These are phyloP conservation scores for Punctoribates punctum DNA, from an alignment of 2,888 invertebrate species.

Conservation along the genomic window DNA sequence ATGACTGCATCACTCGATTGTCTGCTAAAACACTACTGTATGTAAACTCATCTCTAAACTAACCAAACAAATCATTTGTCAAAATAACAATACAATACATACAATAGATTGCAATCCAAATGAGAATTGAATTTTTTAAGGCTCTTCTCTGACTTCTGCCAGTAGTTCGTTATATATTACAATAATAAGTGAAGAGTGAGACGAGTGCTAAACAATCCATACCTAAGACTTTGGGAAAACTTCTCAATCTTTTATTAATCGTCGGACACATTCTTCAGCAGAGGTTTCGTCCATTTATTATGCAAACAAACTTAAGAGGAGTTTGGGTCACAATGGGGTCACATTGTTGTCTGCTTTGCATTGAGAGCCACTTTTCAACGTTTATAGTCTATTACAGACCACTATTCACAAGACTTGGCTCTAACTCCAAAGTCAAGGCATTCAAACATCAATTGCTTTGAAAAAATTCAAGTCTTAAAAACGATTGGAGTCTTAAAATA, in stretches of 20 bases:
- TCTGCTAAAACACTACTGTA: slow-evolving; percentile 11
- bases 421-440: too few relatives aligned
- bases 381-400: too few relatives aligned
- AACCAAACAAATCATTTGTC: slow-evolving; percentile 37
- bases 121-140: background rate
- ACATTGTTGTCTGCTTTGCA: too few relatives aligned
- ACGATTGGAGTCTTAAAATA: too few relatives aligned
- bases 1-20: too few relatives aligned
- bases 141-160: slow-evolving; percentile 4
- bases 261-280: background rate
- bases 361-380: too few relatives aligned
- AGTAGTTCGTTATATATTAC: slow-evolving; percentile 35
- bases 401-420: too few relatives aligned
- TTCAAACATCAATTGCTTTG: too few relatives aligned
- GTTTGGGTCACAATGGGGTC: too few relatives aligned
- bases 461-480: too few relatives aligned
- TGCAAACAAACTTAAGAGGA: background rate
- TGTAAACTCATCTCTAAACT: slow-evolving; percentile 28
- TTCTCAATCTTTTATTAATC: background rate
- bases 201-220: slow-evolving; percentile 3
- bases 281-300: slow-evolving; percentile 17
- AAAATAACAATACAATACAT: slow-evolving; percentile 36
- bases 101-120: too few relatives aligned
- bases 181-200: slow-evolving; percentile 27
- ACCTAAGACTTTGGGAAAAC: slow-evolving; percentile 15